Evolutionary conservation across 1,140 invertebrate genomes (phyloP), one percentile per base, ranked within the genome.

Genomic region (Temnothorax curvispinosus): DNA sequence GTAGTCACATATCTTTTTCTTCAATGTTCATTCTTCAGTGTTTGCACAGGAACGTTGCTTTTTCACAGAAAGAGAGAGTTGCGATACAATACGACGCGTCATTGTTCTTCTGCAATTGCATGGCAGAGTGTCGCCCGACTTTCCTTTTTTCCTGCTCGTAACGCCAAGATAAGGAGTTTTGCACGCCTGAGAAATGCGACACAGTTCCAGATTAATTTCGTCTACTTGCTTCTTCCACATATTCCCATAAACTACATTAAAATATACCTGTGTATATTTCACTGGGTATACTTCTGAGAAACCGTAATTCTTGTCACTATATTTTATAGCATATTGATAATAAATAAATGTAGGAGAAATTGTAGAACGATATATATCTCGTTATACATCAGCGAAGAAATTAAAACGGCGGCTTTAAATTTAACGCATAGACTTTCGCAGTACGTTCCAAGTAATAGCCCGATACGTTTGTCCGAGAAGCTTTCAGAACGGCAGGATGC

Each of bases 401-500:
- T 84, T 60, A 74, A 84, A 47, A 47, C 27, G 27, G 15, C 54
- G 27, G 13, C 41, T 50, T 75, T 38, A 32, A 47, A 65, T 56
- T 67, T 21, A 80, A 72, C 13, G 27, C 32, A 58, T 41, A 3
- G 41, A 74, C 67, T 72, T 60, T 82, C 77, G 38, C 50, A 27
- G 21, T 35, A 18, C 11, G 15, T 50, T 44, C 11, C 44, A 2
- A 80, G 44, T 52, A 72, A 88, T 58, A 71, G 21, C 9, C 71
- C 21, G 52, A 74, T 72, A 54, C 32, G 32, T 54, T 56, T 50
- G 80, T 75, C 65, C 41, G 62, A 58, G 38, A 50, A 78, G 56
- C 67, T 78, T 85, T 87, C 58, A 15, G 50, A 82, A 52, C 52
- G 27, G 67, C 88, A 86, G 72, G 89, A 90, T 90, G 89, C 89